phyloP scores from a whole-genome alignment of 2,113 vertebrate genomes.

The Dicaeum eximium region DNA sequence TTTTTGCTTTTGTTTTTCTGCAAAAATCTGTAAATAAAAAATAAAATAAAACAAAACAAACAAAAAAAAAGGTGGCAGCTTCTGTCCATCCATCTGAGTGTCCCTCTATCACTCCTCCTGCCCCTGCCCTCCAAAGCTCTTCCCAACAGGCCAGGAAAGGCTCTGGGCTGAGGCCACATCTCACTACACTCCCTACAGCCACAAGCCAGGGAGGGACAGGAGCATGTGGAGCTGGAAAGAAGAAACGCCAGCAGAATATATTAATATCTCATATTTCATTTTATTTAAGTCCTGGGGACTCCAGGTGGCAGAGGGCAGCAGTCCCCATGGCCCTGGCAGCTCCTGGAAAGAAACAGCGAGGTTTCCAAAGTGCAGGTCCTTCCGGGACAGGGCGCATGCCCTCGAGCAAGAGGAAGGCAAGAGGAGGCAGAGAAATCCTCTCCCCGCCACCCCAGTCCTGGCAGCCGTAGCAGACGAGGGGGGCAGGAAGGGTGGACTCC shows the following conservation, averaged over 20 bases:
- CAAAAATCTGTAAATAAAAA: slow-evolving; percentile 57
- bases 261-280: slow-evolving; percentile 62
- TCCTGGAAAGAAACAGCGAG: neutral
- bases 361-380: slow-evolving; percentile 49
- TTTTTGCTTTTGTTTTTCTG: slow-evolving; percentile 59
- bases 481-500: neutral
- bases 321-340: neutral
- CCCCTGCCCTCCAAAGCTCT: neutral
- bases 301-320: neutral
- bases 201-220: neutral
- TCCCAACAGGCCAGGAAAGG: neutral
- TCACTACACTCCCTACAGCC: neutral
- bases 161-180: neutral
- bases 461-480: neutral
- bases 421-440: neutral
- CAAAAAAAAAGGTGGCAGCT: slow-evolving; percentile 23
- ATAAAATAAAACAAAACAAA: slow-evolving; percentile 38
- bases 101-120: neutral
- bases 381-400: neutral
- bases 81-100: neutral
- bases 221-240: slow-evolving; percentile 55
- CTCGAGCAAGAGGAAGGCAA: neutral
- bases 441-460: neutral
- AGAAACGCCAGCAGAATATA: slow-evolving; percentile 65
- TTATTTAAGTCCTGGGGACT: slow-evolving; percentile 51